These are phyloP conservation scores for Urocitellus parryii DNA, from an alignment of 2,113 vertebrate genomes.

Conservation along the genomic window DNA sequence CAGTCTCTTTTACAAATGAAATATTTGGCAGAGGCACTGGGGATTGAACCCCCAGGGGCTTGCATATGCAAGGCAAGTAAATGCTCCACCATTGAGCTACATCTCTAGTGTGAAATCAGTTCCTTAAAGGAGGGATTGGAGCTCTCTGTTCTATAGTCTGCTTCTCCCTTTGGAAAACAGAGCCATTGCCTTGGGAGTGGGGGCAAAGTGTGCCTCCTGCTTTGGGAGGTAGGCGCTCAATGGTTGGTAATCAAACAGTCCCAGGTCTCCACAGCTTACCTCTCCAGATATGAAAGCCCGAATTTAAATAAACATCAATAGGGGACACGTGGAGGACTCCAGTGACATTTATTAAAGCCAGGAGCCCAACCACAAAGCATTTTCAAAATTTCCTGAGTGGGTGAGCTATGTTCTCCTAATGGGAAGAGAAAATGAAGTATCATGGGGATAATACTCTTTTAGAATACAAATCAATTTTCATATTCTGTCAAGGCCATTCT, in stretches of 20 bases:
- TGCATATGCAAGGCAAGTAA: no score
- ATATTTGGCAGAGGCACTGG: no score
- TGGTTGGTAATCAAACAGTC: not conserved
- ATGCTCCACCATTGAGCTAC: no score
- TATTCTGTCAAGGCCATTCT: not conserved
- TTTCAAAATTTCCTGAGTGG: not conserved
- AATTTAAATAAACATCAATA: not conserved
- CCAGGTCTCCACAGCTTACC: not conserved
- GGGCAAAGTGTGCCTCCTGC: not conserved
- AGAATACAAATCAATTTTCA: slow-evolving; percentile 28
- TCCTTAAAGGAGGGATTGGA: not conserved
- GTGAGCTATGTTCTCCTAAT: not conserved
- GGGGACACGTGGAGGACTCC: not conserved
- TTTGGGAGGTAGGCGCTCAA: not conserved
- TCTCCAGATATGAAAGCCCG: not conserved
- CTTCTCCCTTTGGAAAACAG: not conserved
- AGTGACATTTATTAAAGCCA: not conserved
- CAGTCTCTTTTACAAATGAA: not conserved
- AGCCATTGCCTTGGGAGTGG: not conserved
- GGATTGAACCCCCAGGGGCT: no score
- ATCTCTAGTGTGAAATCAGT: not conserved
- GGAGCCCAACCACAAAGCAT: not conserved
- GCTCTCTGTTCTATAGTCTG: not conserved
- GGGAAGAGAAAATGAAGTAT: not conserved
- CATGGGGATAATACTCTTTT: not conserved